These are phyloP conservation scores for Peromyscus nudipes DNA, from an alignment of 2,797 vertebrate genomes.

Conservation along the genomic window DNA sequence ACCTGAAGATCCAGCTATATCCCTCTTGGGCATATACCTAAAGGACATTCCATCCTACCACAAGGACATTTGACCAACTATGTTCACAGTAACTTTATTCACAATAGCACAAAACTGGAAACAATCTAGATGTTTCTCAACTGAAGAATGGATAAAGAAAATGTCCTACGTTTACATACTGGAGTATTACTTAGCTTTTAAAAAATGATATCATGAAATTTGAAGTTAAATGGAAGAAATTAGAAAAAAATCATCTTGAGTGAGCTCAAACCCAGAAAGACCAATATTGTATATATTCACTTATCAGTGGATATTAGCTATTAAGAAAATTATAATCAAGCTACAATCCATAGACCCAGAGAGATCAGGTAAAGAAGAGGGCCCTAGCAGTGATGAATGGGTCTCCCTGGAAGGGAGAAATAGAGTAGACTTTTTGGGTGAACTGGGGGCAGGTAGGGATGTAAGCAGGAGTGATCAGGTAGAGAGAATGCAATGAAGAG, in stretches of 20 bases:
- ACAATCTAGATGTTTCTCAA: background rate
- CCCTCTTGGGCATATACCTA: background rate
- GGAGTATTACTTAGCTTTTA: background rate
- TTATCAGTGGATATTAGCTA: background rate
- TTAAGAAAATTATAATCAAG: background rate
- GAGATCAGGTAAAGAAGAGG: background rate
- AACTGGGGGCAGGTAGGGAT: background rate
- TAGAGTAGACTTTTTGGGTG: background rate
- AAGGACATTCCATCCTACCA: background rate
- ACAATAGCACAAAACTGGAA: background rate
- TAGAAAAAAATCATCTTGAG: background rate
- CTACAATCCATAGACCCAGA: background rate
- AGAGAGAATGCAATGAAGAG: background rate
- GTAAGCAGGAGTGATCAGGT: background rate
- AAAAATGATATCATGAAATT: background rate
- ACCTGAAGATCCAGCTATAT: background rate
- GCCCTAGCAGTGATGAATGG: background rate
- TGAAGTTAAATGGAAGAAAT: background rate
- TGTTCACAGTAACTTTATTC: background rate
- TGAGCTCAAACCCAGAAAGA: background rate
- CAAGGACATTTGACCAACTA: background rate
- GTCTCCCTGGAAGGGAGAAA: background rate
- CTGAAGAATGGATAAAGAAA: background rate
- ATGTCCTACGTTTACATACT: background rate
- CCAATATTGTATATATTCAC: background rate